These are phyloP conservation scores for Liposcelis brunnea DNA, from an alignment of 2,888 invertebrate species.

Conservation along the genomic window DNA sequence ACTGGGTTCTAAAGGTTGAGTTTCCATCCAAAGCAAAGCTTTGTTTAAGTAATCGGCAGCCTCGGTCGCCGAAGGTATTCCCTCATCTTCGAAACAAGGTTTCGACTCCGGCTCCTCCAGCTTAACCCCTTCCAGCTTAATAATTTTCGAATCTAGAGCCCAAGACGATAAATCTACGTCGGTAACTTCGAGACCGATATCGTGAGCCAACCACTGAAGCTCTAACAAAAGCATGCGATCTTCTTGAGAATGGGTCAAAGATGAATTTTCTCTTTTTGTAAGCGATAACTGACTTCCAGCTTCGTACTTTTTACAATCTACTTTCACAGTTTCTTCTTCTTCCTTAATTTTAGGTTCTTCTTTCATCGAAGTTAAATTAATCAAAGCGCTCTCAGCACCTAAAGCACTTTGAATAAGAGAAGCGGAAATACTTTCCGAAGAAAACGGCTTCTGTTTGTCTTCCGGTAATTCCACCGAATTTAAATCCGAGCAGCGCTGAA, in stretches of 20 bases:
- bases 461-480: background rate
- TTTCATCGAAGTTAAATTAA: background rate
- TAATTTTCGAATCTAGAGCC: constrained; percentile 14
- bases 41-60: constrained; percentile 26
- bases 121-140: background rate
- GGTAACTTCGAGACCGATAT: constrained; percentile 22
- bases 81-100: constrained; percentile 15
- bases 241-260: constrained; percentile 14
- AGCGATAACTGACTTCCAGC: background rate
- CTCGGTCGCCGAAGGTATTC: constrained; percentile 25
- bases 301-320: too few species aligned
- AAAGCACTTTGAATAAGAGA: background rate
- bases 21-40: constrained; percentile 31
- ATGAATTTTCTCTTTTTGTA: background rate
- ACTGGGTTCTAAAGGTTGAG: constrained; percentile 29
- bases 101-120: constrained; percentile 6
- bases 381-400: background rate
- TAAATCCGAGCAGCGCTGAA: constrained; percentile 24
- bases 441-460: background rate
- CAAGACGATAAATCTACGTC: constrained; percentile 21
- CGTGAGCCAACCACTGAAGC: constrained; percentile 22
- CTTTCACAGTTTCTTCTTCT: too few species aligned
- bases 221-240: constrained; percentile 20
- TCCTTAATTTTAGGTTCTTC: constrained; percentile 4
- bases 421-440: constrained; percentile 4